These are phyloP conservation scores for Diaprepes abbreviatus DNA, from an alignment of 2,888 invertebrate genomes.

Conservation along the genomic window DNA sequence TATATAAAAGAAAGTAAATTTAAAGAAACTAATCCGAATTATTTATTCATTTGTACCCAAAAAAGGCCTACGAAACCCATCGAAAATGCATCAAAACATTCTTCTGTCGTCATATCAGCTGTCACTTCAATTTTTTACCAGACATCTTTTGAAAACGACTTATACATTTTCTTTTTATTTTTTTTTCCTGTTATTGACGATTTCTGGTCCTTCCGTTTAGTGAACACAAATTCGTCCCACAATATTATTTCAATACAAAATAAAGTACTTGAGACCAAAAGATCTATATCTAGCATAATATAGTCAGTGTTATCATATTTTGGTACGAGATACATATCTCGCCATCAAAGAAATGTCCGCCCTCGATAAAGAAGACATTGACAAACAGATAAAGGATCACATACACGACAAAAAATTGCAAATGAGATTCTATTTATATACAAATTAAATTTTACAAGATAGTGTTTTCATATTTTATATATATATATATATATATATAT, in stretches of 20 bases:
- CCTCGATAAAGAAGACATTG: constrained; percentile 21
- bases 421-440: no score
- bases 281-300: neutral
- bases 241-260: constrained; percentile 18
- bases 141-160: constrained; percentile 31
- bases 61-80: constrained; percentile 47
- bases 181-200: constrained; percentile 56
- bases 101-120: constrained; percentile 56
- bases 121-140: constrained; percentile 54
- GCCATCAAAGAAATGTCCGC: constrained; percentile 42
- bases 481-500: no score
- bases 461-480: no score
- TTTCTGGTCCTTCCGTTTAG: constrained; percentile 66
- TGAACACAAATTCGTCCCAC: constrained; percentile 53
- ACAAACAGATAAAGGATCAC: neutral
- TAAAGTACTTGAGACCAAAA: constrained; percentile 1
- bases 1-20: constrained; percentile 1
- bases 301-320: constrained; percentile 10
- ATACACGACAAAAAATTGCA: neutral
- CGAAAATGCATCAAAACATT: constrained; percentile 57
- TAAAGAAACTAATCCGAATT: constrained; percentile 37
- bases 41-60: constrained; percentile 40
- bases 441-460: no score
- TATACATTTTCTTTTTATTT: constrained; percentile 53
- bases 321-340: constrained; percentile 37